Conservation (phyloP, 2,113 vertebrate genomes). For the Zosterops lateralis region DNA sequence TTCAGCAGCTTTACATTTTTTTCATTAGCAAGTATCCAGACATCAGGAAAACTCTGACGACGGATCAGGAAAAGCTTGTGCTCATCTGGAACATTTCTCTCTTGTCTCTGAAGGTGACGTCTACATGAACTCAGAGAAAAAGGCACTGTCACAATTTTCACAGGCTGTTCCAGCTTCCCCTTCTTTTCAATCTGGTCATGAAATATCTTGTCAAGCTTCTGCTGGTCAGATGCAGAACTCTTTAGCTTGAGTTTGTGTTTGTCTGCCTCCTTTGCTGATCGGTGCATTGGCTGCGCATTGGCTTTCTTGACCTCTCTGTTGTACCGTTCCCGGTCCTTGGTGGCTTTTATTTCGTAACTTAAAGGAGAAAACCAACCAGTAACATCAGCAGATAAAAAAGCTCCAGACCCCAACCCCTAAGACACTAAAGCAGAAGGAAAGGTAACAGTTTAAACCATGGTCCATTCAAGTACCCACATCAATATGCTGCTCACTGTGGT, state of each 20-base stretch:
- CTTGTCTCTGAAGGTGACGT: constrained; percentile 68
- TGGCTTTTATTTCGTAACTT: constrained; percentile 87
- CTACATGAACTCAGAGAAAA: constrained; percentile 83
- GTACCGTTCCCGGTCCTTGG: constrained; percentile 82
- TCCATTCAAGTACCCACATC: neutral
- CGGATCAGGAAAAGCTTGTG: constrained; percentile 78
- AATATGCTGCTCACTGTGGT: rapidly evolving
- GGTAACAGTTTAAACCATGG: neutral
- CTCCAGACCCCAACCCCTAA: neutral
- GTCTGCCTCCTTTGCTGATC: constrained; percentile 49
- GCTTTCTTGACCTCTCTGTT: constrained; percentile 77
- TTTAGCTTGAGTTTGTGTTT: constrained; percentile 81
- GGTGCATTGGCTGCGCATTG: constrained; percentile 36
- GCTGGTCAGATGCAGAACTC: constrained; percentile 78
- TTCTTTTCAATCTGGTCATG: constrained; percentile 77
- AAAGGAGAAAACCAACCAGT: constrained; percentile 1
- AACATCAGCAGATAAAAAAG: neutral
- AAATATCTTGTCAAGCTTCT: constrained; percentile 87
- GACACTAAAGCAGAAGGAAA: neutral
- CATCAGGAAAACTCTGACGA: constrained; percentile 83
- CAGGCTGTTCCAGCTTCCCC: constrained; percentile 45
- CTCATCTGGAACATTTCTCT: neutral
- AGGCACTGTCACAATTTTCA: constrained; percentile 73
- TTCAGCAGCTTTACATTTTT: constrained; percentile 86
- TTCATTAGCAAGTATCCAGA: constrained; percentile 86